Conservation (phyloP, 1,140 invertebrate species). For the Aphelinus atriplicis region DNA sequence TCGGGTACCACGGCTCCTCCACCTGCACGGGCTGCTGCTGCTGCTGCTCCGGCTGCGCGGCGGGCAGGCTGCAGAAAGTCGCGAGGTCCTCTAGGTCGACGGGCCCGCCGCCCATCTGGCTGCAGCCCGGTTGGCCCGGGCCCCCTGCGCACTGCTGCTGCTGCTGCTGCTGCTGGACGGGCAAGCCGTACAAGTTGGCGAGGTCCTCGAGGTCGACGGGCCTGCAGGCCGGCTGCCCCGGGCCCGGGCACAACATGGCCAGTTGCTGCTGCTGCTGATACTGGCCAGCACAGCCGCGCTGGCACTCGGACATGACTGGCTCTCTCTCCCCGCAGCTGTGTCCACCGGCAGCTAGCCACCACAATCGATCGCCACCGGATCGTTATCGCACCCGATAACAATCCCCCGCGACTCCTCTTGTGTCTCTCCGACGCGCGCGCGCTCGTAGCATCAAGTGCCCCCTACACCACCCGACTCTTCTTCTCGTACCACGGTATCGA, state of each 20-base stretch:
- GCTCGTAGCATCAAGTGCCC: no score
- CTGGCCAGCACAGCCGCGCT: background rate
- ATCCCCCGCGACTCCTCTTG: no score
- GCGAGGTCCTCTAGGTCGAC: conserved; percentile 57
- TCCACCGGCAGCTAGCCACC: no score
- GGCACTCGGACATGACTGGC: conserved; percentile 1
- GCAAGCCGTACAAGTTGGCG: conserved; percentile 41
- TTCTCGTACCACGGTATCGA: no score
- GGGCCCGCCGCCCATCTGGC: conserved; percentile 15
- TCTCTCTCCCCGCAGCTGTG: no score
- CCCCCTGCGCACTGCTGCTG: background rate
- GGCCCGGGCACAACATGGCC: conserved; percentile 37
- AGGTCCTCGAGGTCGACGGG: conserved; percentile 58
- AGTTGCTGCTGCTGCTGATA: background rate
- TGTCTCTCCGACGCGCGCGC: no score
- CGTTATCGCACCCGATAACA: no score
- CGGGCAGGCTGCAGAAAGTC: conserved; percentile 39
- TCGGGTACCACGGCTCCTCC: background rate
- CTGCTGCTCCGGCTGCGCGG: no score
- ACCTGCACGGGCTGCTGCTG: no score
- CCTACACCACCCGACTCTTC: no score
- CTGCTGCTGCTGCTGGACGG: background rate
- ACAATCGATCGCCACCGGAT: no score
- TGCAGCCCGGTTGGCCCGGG: conserved; percentile 18
- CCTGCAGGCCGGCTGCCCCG: conserved; percentile 35